Base-by-base conservation (phyloP, 1,140 invertebrate genomes). In the Ostrea denselamellosa region DNA sequence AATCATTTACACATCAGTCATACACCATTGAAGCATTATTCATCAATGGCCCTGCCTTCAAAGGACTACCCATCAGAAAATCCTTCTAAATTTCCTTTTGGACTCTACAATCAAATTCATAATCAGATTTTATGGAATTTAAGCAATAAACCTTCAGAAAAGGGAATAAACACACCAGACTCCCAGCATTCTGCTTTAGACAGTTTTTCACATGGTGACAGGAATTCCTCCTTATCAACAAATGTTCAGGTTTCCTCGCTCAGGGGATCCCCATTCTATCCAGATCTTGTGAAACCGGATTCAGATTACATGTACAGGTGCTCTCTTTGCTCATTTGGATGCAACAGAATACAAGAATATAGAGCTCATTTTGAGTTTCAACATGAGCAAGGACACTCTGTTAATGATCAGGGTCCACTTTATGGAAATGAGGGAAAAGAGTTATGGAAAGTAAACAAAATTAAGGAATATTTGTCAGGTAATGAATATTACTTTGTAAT, bases 371-470 rank as follows among this genome's bases (percentile, higher is more conserved):
- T 89, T 85, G 84, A 88, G 22, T 83, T 51, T 12, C 88, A 89
- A 56, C 91, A 92, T 83, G 88, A 86, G 44, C 88, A 86, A 58
- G 65, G 52, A 62, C 51, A 77, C 19, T 71, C 58, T 19, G 22
- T 58, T 5, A 25, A 62, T 28, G 22, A 54, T 7, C 22, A 44
- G 17, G 86, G 86, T 28, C 58, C 44, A 54, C 28, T 71, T 8
- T 22, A 54, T 4, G 86, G 52, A 28, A 22, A n/a, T n/a, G 90
- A 90, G 28, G 87, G 88, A 34, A 87, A 85, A 51, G 92, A 93
- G 84, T 89, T 90, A 34, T 92, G 92, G 92, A 93, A 92, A 83
- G 90, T 93, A 19, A 87, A 89, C 51, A 92, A 91, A 89, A 91
- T 93, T 22, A 91, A 91, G 81, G 92, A 92, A 87, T 65, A 90